A percentile compares a stretch with the other conserved stretches of the same genome.
These are phyloP conservation scores for Drosophila kohkoa DNA, from an alignment of 1,140 invertebrate genomes.

Conservation along the genomic window DNA sequence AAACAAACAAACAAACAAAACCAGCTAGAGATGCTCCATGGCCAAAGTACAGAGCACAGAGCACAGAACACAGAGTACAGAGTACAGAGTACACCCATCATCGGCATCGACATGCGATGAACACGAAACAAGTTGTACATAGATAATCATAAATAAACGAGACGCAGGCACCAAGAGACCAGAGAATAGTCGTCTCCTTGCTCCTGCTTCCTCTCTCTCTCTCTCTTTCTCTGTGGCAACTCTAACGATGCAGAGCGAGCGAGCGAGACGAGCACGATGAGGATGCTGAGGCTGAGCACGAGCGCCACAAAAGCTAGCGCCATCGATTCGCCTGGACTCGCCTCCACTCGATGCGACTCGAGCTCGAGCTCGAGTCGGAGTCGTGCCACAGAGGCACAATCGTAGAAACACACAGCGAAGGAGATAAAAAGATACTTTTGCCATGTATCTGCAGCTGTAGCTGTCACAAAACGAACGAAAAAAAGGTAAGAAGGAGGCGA, in stretches of 20 bases:
- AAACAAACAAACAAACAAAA: slow-evolving; percentile 57
- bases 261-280: slow-evolving; percentile 35
- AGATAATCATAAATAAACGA: slow-evolving; percentile 83
- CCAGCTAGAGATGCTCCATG: slow-evolving; percentile 59
- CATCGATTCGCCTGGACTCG: not conserved
- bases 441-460: slow-evolving; percentile 55
- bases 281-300: slow-evolving; percentile 8
- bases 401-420: slow-evolving; percentile 65
- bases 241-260: slow-evolving; percentile 1
- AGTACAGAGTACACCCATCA: slow-evolving; percentile 60
- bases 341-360: slow-evolving; percentile 21
- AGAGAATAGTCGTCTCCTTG: not conserved
- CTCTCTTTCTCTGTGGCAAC: not conserved
- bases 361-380: slow-evolving; percentile 26
- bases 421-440: slow-evolving; percentile 82
- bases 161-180: slow-evolving; percentile 49
- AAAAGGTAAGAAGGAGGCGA: slow-evolving; percentile 1
- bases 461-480: slow-evolving; percentile 33
- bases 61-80: not conserved
- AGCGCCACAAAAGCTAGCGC: slow-evolving; percentile 12
- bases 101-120: slow-evolving; percentile 76
- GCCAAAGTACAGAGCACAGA: slow-evolving; percentile 18
- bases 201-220: not conserved
- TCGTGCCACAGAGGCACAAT: slow-evolving; percentile 54
- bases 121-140: slow-evolving; percentile 82